These are phyloP conservation scores for Meloidogyne hapla DNA, from an alignment of 1,140 invertebrate genomes.

Conservation along the genomic window DNA sequence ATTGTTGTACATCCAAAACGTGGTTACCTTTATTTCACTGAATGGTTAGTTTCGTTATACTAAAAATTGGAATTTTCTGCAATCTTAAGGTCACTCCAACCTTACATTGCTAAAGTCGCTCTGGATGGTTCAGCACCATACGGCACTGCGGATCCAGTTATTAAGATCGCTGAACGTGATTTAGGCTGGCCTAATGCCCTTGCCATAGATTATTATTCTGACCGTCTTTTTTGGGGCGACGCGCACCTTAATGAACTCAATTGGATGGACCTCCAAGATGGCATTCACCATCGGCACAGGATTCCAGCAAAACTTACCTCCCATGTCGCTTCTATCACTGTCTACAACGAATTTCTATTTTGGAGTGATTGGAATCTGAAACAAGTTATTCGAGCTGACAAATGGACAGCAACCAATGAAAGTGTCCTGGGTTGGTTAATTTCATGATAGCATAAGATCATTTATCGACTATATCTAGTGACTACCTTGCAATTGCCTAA, in stretches of 20 bases:
- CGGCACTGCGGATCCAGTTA: slow-evolving; percentile 73
- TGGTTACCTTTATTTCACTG: slow-evolving; percentile 87
- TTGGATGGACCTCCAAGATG: slow-evolving; percentile 76
- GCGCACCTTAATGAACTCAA: slow-evolving; percentile 97
- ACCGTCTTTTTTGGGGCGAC: slow-evolving; percentile 89
- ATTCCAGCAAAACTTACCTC: slow-evolving; percentile 72
- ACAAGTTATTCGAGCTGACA: slow-evolving; percentile 74
- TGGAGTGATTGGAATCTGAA: slow-evolving; percentile 99
- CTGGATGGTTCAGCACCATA: slow-evolving; percentile 92
- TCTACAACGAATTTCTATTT: slow-evolving; percentile 90
- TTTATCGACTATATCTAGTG: slow-evolving; percentile 72
- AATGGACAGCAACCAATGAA: slow-evolving; percentile 76
- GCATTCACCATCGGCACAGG: slow-evolving; percentile 72
- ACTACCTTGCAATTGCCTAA: slow-evolving; percentile 93
- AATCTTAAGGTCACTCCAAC: slow-evolving; percentile 70
- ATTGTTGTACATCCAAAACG: slow-evolving; percentile 89
- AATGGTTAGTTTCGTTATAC: slow-evolving; percentile 38
- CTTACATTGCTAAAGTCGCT: slow-evolving; percentile 93
- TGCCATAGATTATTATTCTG: slow-evolving; percentile 92
- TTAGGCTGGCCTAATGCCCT: slow-evolving; percentile 97
- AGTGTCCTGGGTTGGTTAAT: not conserved
- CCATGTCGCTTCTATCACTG: slow-evolving; percentile 86
- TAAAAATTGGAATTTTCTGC: not conserved
- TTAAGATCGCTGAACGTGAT: slow-evolving; percentile 75
- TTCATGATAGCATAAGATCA: not conserved